Conservation (phyloP, 2,888 invertebrate genomes). For the Drosophila lacicola region DNA sequence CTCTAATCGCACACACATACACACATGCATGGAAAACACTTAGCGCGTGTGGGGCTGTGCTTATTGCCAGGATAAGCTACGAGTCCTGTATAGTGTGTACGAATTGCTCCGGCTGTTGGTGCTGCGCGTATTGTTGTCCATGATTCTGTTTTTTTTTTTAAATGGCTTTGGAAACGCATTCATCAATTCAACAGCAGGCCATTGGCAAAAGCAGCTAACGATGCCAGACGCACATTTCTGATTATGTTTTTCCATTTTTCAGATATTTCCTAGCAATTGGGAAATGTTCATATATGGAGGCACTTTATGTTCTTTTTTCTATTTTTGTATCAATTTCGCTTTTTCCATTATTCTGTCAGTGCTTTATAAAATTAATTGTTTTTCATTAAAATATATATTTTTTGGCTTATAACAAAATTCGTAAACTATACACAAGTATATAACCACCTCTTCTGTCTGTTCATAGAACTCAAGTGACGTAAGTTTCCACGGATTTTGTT, state of each 20-base stretch:
- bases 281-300: constrained; percentile 3
- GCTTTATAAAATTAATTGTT: no score
- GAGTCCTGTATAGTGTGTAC: constrained; percentile 42
- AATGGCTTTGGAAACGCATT: constrained; percentile 50
- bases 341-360: no score
- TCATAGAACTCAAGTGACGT: no score
- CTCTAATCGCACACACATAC: constrained; percentile 1
- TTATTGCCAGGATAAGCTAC: constrained; percentile 28
- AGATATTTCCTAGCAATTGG: background rate
- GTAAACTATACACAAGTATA: no score
- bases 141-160: constrained; percentile 25
- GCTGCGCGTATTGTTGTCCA: constrained; percentile 7
- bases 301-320: background rate
- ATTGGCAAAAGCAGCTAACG: constrained; percentile 34
- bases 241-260: constrained; percentile 25
- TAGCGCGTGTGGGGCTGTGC: constrained; percentile 19
- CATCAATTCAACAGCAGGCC: constrained; percentile 75
- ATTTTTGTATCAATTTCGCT: no score
- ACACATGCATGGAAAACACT: background rate
- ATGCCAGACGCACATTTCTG: constrained; percentile 15
- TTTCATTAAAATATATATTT: no score
- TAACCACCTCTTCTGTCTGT: no score
- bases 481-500: no score
- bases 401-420: no score
- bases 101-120: constrained; percentile 27